These are phyloP conservation scores for Physocephala rufipes DNA, from an alignment of 2,888 invertebrate species.

Conservation along the genomic window DNA sequence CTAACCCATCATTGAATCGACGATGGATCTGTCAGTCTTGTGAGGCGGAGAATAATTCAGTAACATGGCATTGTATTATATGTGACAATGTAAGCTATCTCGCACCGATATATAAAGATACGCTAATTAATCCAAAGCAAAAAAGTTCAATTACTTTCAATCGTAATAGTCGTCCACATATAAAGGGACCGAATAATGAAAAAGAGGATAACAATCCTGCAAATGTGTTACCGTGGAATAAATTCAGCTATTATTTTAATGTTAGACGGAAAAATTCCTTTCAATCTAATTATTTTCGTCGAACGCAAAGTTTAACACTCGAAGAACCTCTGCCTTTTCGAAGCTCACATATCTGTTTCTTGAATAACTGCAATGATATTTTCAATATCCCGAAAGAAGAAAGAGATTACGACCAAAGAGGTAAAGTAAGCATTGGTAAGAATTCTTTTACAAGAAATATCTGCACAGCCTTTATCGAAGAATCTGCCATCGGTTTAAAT, in stretches of 20 bases:
- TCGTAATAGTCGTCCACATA: neutral
- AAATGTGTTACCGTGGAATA: slow-evolving; percentile 1
- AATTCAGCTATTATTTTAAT: slow-evolving; percentile 26
- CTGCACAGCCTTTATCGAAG: too few relatives aligned
- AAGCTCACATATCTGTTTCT: slow-evolving; percentile 65
- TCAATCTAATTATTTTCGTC: slow-evolving; percentile 53
- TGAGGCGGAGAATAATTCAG: slow-evolving; percentile 64
- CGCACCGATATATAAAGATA: slow-evolving; percentile 66
- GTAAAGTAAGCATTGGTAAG: slow-evolving; percentile 44
- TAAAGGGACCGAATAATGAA: slow-evolving; percentile 43
- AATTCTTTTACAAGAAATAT: slow-evolving; percentile 22
- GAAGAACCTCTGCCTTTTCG: slow-evolving; percentile 63
- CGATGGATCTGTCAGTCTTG: slow-evolving; percentile 66
- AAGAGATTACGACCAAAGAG: slow-evolving; percentile 41
- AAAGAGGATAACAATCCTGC: slow-evolving; percentile 42
- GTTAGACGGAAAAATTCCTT: slow-evolving; percentile 51
- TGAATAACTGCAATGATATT: slow-evolving; percentile 64
- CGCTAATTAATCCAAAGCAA: slow-evolving; percentile 51
- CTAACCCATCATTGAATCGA: slow-evolving; percentile 65
- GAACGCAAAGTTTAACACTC: slow-evolving; percentile 64
- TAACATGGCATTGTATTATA: slow-evolving; percentile 66
- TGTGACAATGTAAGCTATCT: slow-evolving; percentile 65
- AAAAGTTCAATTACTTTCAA: slow-evolving; percentile 34
- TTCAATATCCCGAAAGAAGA: slow-evolving; percentile 60
- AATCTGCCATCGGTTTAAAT: too few relatives aligned